A percentile compares a stretch with the other conserved stretches of the same genome.
phyloP scores from a whole-genome alignment of 2,888 invertebrate genomes.

The Drosophila emarginata region DNA sequence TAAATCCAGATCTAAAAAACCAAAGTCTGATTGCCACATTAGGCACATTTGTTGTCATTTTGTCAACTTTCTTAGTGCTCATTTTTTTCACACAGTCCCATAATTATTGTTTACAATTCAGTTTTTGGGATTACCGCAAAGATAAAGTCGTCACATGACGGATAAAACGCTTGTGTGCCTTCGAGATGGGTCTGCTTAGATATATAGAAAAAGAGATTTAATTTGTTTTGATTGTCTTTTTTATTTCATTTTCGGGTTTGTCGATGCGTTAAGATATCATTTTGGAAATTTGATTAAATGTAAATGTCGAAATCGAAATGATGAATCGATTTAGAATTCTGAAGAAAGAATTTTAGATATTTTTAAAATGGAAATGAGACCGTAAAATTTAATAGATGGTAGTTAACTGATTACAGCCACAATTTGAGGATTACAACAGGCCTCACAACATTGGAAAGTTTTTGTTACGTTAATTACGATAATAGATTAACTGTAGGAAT shows the following conservation, averaged over 20 bases:
- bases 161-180: background rate
- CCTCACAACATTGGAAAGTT: too few species aligned
- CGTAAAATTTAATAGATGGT: too few species aligned
- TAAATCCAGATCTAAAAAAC: background rate
- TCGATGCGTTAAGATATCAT: background rate
- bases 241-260: background rate
- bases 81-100: background rate
- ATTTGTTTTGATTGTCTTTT: background rate
- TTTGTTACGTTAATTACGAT: too few species aligned
- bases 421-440: too few species aligned
- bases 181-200: background rate
- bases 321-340: background rate
- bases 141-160: background rate
- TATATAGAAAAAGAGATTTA: background rate
- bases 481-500: too few species aligned
- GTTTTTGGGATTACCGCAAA: constrained; percentile 4
- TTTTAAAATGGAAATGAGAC: too few species aligned
- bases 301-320: background rate
- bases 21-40: constrained; percentile 10
- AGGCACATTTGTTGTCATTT: constrained; percentile 15
- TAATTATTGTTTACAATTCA: constrained; percentile 15
- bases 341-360: too few species aligned
- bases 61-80: background rate
- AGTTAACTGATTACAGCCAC: too few species aligned
- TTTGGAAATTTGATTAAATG: background rate